Base-by-base conservation (phyloP, 2,113 vertebrate genomes). In the Lanius collurio region DNA sequence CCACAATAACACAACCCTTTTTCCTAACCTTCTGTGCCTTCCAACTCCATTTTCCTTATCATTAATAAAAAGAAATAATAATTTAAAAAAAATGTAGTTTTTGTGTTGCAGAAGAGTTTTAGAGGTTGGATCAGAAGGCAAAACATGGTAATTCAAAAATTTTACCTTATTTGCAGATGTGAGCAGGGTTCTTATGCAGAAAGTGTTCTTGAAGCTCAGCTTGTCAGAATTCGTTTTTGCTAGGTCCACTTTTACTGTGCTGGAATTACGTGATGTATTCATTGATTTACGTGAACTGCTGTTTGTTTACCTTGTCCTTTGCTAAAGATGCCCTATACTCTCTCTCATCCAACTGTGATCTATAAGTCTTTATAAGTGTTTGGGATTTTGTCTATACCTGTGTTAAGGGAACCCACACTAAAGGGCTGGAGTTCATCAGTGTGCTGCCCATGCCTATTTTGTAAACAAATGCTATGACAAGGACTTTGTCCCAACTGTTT, bases 241-340 rank as follows among this genome's bases (percentile, higher is more conserved):
- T 41, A 4, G 9, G 52, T 73, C 41, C 1, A 2, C 16, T 69
- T 41, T 64, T 62, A 13, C 24, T 71, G 30, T 39, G 30, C 33
- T 70, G 67, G 83, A 88, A 90, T 95, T 93, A 74, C 28, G 3
- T 94, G 46, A 73, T 94, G 13, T 86, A 96, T 88, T 95, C 94
- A 83, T 91, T 78, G 76, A 27, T 44, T 70, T 87, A 33, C 33
- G 3, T 39, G 37, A 69, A n/a, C n/a, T 64, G 6, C 24, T 56
- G 9, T 50, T 80, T 57, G 18, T 80, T 78, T 88, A 41, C 20
- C 15, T 77, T 31, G 8, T 39, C 33, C 55, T 89, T 83, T 68
- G 33, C 31, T 47, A 55, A 76, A 86, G 47, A 24, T 35, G 16
- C 64, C 5, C 44, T 56, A 31, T 22, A 42, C 44, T 35, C 16